Conservation (phyloP, 2,888 invertebrate genomes). For the Andrena marginata region DNA sequence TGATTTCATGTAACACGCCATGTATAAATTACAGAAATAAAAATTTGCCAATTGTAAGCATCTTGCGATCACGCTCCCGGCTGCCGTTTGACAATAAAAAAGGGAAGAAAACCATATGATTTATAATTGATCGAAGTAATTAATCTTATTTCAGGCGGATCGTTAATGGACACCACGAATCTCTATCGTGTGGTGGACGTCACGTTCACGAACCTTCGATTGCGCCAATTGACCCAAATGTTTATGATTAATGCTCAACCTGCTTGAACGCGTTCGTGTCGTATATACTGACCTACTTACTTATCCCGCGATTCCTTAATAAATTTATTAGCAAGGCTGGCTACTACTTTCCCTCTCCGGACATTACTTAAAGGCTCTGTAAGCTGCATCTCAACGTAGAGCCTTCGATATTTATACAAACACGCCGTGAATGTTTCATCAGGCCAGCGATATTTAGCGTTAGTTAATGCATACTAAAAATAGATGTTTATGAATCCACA, state of each 20-base stretch:
- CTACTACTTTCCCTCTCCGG: constrained; percentile 33
- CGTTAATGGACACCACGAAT: not conserved
- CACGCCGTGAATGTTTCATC: not conserved
- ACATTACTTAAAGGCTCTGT: not conserved
- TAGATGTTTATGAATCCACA: constrained; percentile 21
- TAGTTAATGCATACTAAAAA: constrained; percentile 29
- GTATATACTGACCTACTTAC: constrained; percentile 51
- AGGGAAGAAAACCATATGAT: not conserved
- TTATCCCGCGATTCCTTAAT: constrained; percentile 36
- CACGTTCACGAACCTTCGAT: constrained; percentile 16
- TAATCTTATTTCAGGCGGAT: not conserved
- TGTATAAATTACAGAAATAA: constrained; percentile 82
- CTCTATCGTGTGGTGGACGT: not conserved
- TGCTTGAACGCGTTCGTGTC: constrained; percentile 3
- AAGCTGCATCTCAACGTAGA: not conserved
- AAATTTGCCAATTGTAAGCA: constrained; percentile 78
- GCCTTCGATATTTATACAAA: not conserved
- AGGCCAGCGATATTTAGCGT: constrained; percentile 1
- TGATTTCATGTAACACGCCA: constrained; percentile 80
- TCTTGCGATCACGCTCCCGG: constrained; percentile 50
- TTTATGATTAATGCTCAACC: constrained; percentile 48
- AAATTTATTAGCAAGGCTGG: constrained; percentile 54
- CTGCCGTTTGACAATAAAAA: constrained; percentile 27
- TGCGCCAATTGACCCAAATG: not conserved
- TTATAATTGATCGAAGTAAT: constrained; percentile 1